Percentiles rank a stretch among this genome's conserved stretches.
These are phyloP conservation scores for Carposina sasakii DNA, from an alignment of 1,140 invertebrate species.

Conservation along the genomic window DNA sequence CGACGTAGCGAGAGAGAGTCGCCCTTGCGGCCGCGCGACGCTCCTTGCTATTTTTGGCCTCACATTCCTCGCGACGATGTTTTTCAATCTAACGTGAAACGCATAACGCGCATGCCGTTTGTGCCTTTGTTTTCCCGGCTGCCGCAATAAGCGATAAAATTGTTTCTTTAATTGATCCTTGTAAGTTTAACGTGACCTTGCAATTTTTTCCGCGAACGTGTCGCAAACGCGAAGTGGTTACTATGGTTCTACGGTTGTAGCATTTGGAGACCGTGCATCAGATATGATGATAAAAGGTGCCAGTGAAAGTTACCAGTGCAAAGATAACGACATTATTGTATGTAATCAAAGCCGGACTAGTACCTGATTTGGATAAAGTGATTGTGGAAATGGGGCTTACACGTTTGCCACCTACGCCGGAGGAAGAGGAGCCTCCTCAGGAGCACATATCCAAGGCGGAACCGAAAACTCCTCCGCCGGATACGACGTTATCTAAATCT, in stretches of 20 bases:
- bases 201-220: neutral
- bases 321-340: conserved; percentile 28
- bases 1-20: conserved; percentile 48
- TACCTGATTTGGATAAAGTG: conserved; percentile 35
- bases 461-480: conserved; percentile 37
- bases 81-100: conserved; percentile 70
- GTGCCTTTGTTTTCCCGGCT: conserved; percentile 46
- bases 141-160: too few species aligned
- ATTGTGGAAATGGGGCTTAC: conserved; percentile 50
- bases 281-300: conserved; percentile 24
- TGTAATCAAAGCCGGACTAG: conserved; percentile 44
- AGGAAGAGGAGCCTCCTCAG: conserved; percentile 49
- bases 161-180: conserved; percentile 6
- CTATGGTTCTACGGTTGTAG: neutral
- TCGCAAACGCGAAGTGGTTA: neutral
- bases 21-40: conserved; percentile 64
- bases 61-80: conserved; percentile 66
- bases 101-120: conserved; percentile 58
- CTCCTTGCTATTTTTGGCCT: conserved; percentile 68
- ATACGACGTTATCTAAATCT: conserved; percentile 26
- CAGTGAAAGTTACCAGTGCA: conserved; percentile 32
- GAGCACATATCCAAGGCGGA: conserved; percentile 25
- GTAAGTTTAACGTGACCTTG: neutral
- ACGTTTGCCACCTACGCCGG: conserved; percentile 54
- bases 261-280: neutral